These are phyloP conservation scores for Adelges cooleyi DNA, from an alignment of 1,140 invertebrate genomes.

Conservation along the genomic window DNA sequence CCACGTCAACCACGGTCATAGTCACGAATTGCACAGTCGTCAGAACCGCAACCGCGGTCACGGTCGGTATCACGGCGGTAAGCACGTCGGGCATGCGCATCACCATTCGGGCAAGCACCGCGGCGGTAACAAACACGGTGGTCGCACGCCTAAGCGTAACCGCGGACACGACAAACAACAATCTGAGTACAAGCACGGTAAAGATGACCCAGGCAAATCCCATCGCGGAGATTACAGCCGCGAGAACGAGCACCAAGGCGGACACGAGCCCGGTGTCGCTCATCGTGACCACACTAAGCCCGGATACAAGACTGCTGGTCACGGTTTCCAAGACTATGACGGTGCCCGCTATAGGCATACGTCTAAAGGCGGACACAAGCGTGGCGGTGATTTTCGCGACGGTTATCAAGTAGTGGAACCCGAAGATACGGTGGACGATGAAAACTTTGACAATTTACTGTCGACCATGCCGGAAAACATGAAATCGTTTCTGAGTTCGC, in stretches of 20 bases:
- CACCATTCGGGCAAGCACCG: constrained; percentile 30
- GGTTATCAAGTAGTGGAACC: neutral
- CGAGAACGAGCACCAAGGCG: neutral
- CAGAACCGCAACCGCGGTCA: constrained; percentile 31
- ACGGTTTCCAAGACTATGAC: neutral
- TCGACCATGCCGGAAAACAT: neutral
- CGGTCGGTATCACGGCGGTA: constrained; percentile 29
- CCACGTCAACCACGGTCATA: neutral
- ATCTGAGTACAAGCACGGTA: no score
- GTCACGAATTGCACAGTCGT: no score
- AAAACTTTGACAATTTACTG: neutral
- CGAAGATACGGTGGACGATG: no score
- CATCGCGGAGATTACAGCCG: neutral
- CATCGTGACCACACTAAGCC: neutral
- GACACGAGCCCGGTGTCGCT: neutral
- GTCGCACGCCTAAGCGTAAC: constrained; percentile 14
- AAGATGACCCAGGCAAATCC: no score
- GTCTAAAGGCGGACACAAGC: no score
- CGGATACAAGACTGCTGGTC: neutral
- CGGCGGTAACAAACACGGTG: constrained; percentile 10
- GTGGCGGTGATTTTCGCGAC: no score
- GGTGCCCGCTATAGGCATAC: neutral
- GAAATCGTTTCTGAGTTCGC: neutral
- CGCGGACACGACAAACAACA: constrained; percentile 30
- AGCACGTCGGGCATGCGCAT: constrained; percentile 27